phyloP scores from a whole-genome alignment of 2,888 invertebrate species.

The Minunthozetes semirufus region DNA sequence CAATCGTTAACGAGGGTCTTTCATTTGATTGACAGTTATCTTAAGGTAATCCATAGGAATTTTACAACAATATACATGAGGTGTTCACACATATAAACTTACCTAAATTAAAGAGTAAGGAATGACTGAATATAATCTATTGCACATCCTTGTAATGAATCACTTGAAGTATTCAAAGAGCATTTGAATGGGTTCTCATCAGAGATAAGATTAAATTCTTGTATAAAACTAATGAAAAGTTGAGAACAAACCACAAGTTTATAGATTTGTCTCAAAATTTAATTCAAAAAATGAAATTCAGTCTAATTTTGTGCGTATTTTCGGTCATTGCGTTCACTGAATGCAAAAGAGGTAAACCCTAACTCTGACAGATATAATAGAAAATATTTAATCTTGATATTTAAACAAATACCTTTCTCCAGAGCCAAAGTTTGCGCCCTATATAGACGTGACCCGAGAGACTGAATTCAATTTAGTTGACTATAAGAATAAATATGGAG shows the following conservation, averaged over 20 bases:
- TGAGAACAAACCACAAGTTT: not conserved
- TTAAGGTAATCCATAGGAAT: too few species aligned
- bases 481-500: conserved; percentile 27
- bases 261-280: not conserved
- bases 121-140: too few species aligned
- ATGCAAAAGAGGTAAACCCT: not conserved
- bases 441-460: conserved; percentile 31
- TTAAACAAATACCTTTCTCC: not conserved
- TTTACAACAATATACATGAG: too few species aligned
- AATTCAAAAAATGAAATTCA: not conserved
- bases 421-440: conserved; percentile 33
- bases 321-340: not conserved
- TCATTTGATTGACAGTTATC: too few species aligned
- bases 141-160: too few species aligned
- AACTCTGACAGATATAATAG: not conserved
- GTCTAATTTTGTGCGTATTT: not conserved
- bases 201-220: too few species aligned
- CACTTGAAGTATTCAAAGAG: too few species aligned
- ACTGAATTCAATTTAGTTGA: conserved; percentile 21
- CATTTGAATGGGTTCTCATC: too few species aligned
- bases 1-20: too few species aligned
- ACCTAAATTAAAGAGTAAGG: too few species aligned
- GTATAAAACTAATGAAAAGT: too few species aligned
- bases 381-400: not conserved
- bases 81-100: too few species aligned